Evolutionary conservation across 2,888 invertebrate species (phyloP), one percentile per base, ranked within the genome.

Genomic region (Diplolepis rosae): DNA sequence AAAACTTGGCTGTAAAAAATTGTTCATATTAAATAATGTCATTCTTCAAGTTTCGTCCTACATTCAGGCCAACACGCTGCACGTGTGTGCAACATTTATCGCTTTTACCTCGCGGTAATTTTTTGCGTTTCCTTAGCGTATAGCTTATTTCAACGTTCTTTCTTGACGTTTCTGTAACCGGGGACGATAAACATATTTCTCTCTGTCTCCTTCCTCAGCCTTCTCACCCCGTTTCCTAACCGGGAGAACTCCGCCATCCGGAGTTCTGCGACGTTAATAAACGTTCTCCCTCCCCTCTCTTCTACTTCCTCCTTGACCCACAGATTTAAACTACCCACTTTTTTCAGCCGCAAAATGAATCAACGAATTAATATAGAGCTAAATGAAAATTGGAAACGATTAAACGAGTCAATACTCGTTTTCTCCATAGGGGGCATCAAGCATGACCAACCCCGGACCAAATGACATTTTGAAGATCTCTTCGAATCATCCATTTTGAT

Each of bases 151-250:
- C 24, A 61, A 9, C 39, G 35, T 61, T 61, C 61, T 61, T 42
- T 52, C 24, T 13, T 61, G 61, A 39, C 24, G n/a, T 61, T 42
- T 61, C 61, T 61, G 24, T 4, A 61, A n/a, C 35, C 39, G 7
- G 15, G n/a, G 61, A 61, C 61, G 27, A 61, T 61, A 61, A 61
- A 61, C 35, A 61, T 61, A 61, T 61, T 61, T 61, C 61, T 61
- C 39, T 39, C 61, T 42, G 39, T 39, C 61, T 61, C 39, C 61
- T 61, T 39, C 24, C 27, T 18, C 15, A 35, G 39, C 35, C 24
- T 39, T 39, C 39, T 61, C 24, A 42, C 61, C 39, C 35, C 39
- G 27, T 39, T 61, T 61, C 61, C 61, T 39, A 27, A 61, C 61
- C 24, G 61, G 39, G 22, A 24, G 61, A 39, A 61, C 39, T 24